Conservation (phyloP, 2,113 vertebrate genomes). For the Perccottus glenii region DNA sequence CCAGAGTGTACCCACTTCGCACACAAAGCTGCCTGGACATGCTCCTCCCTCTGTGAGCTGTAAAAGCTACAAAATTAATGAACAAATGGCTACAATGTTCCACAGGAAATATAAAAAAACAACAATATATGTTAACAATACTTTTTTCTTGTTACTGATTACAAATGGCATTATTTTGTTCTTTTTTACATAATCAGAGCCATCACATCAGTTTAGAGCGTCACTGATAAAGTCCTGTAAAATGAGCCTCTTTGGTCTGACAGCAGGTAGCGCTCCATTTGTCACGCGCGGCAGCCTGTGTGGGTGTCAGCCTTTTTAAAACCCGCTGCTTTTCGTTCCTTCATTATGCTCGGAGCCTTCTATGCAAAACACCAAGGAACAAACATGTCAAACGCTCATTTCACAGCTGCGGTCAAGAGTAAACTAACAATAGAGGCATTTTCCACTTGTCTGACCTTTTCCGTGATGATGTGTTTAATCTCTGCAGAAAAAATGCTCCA, state of each 20-base stretch:
- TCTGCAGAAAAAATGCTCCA: slow-evolving; percentile 28
- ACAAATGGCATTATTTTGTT: too few relatives aligned
- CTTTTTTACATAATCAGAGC: too few relatives aligned
- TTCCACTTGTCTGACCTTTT: slow-evolving; percentile 62
- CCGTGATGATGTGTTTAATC: slow-evolving; percentile 43
- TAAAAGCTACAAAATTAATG: too few relatives aligned
- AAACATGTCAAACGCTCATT: slow-evolving; percentile 54
- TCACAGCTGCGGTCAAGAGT: slow-evolving; percentile 46
- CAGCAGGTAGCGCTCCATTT: slow-evolving; percentile 36
- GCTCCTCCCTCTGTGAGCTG: too few relatives aligned
- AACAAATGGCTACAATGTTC: too few relatives aligned
- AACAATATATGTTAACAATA: too few relatives aligned
- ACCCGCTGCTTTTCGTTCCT: slow-evolving; percentile 25
- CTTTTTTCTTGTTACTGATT: too few relatives aligned
- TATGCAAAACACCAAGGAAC: slow-evolving; percentile 34
- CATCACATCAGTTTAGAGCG: too few relatives aligned
- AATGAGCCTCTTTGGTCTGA: neutral
- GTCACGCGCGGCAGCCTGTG: slow-evolving; percentile 45
- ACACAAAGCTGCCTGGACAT: too few relatives aligned
- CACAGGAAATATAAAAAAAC: too few relatives aligned
- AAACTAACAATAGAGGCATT: slow-evolving; percentile 52
- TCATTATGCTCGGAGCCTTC: slow-evolving; percentile 25
- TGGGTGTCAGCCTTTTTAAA: slow-evolving; percentile 38
- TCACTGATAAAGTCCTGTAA: neutral
- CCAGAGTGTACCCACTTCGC: too few relatives aligned